Evolutionary conservation across 1,140 invertebrate genomes (phyloP), one percentile per base, ranked within the genome.

Genomic region (Acyrthosiphon pisum): DNA sequence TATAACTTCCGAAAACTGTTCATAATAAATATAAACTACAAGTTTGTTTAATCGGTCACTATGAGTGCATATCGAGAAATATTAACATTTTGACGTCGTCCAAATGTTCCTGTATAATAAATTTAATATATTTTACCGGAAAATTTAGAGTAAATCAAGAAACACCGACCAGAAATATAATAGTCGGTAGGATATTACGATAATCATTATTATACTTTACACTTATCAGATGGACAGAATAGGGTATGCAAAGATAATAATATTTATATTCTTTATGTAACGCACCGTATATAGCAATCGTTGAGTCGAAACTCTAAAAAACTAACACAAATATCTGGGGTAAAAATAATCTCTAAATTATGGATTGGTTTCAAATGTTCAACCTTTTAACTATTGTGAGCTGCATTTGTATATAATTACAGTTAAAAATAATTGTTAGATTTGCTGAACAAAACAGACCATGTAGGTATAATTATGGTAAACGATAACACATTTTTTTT

Each of bases 11-110:
- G 14, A 20, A n/a, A 14, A 76, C 4, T 76, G 11, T 76, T n/a
- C 60, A 76, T n/a, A 76, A n/a, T n/a, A 53, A 76, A 76, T 76
- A n/a, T n/a, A 76, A 76, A 76, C 18, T 18, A 35, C n/a, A 76
- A n/a, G 14, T 76, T 76, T 76, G 60, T 76, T 76, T 76, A 76
- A 76, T 76, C n/a, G 60, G 60, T 76, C 60, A 76, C 60, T 76
- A 76, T 76, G 60, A 76, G 6, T n/a, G 60, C n/a, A 76, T n/a
- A 18, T 76, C 60, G 60, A n/a, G 1, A 76, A 76, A 18, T 76
- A 76, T 76, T 76, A 76, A 76, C 14, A 76, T 76, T 68, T 68
- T 68, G 9, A 18, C 4, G 1, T 68, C 1, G 30, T n/a, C 14
- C 6, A 76, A 76, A 76, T 76, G 4, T 76, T 76, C 14, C 14